phyloP scores from a whole-genome alignment of 2,888 invertebrate species.

The Oxycera nigricornis region DNA sequence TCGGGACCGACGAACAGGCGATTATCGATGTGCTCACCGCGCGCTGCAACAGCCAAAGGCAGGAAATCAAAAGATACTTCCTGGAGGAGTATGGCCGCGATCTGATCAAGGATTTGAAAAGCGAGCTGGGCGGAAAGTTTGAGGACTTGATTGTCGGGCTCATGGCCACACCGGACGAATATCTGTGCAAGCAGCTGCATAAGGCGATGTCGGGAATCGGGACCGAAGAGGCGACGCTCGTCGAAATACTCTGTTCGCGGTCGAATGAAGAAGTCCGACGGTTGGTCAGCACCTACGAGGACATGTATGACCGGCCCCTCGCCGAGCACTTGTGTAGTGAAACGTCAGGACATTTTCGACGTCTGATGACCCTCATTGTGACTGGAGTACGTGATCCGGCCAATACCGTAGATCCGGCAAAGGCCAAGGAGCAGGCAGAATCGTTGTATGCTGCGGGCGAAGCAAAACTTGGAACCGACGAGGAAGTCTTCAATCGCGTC shows the following conservation, averaged over 20 bases:
- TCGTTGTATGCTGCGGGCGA: constrained; percentile 73
- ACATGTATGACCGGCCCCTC: constrained; percentile 70
- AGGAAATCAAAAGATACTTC: constrained; percentile 70
- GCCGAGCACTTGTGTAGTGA: constrained; percentile 78
- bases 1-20: constrained; percentile 75
- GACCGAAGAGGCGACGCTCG: constrained; percentile 75
- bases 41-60: constrained; percentile 74
- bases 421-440: constrained; percentile 75
- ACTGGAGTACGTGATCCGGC: constrained; percentile 71
- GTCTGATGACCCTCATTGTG: constrained; percentile 74
- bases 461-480: constrained; percentile 73
- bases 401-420: constrained; percentile 66
- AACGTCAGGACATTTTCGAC: constrained; percentile 78
- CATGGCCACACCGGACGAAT: constrained; percentile 72
- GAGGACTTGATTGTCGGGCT: constrained; percentile 76
- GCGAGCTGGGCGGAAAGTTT: constrained; percentile 77
- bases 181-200: constrained; percentile 74
- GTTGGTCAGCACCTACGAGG: constrained; percentile 70
- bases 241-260: constrained; percentile 76
- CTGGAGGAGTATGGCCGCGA: constrained; percentile 67
- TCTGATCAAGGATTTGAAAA: constrained; percentile 72
- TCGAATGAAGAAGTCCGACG: constrained; percentile 70
- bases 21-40: constrained; percentile 75
- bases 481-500: constrained; percentile 73
- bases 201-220: constrained; percentile 77